Percentiles rank a stretch among this genome's conserved stretches.
phyloP scores from a whole-genome alignment of 2,888 invertebrate species.

The Orthosia gothica region DNA sequence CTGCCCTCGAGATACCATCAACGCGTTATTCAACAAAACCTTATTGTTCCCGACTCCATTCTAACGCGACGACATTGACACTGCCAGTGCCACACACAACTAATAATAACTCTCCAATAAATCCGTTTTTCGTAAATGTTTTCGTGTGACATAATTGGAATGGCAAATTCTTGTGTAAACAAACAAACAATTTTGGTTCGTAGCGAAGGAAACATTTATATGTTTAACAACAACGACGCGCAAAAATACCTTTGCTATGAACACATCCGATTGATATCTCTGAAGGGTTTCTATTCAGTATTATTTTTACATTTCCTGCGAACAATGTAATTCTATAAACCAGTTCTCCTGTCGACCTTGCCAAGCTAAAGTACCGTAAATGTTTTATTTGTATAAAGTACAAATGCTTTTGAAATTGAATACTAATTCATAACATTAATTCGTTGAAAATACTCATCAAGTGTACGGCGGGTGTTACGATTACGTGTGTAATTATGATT shows the following conservation, averaged over 20 bases:
- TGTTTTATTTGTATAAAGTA: slow-evolving; percentile 43
- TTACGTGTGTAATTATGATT: neutral
- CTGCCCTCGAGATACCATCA: slow-evolving; percentile 78
- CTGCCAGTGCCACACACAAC: slow-evolving; percentile 72
- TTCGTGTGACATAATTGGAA: slow-evolving; percentile 72
- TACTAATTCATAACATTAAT: slow-evolving; percentile 30
- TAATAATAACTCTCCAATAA: slow-evolving; percentile 58
- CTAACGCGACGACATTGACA: slow-evolving; percentile 75
- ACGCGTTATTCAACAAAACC: slow-evolving; percentile 70
- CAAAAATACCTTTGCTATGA: slow-evolving; percentile 59
- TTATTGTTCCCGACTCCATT: slow-evolving; percentile 72
- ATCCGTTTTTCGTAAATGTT: slow-evolving; percentile 66
- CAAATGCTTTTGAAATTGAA: slow-evolving; percentile 13
- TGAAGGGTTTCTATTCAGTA: slow-evolving; percentile 51
- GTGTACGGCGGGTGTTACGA: neutral
- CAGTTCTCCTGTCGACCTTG: slow-evolving; percentile 51
- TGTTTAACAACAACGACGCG: slow-evolving; percentile 53
- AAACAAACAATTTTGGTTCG: slow-evolving; percentile 71
- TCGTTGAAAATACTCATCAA: slow-evolving; percentile 1
- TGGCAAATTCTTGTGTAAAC: slow-evolving; percentile 68
- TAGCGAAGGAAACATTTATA: slow-evolving; percentile 36
- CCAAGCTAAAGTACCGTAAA: slow-evolving; percentile 43
- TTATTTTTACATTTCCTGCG: slow-evolving; percentile 56
- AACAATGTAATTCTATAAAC: slow-evolving; percentile 50
- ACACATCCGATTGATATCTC: slow-evolving; percentile 63